Conservation (phyloP, 2,797 vertebrate genomes). For the Pangasius djambal region DNA sequence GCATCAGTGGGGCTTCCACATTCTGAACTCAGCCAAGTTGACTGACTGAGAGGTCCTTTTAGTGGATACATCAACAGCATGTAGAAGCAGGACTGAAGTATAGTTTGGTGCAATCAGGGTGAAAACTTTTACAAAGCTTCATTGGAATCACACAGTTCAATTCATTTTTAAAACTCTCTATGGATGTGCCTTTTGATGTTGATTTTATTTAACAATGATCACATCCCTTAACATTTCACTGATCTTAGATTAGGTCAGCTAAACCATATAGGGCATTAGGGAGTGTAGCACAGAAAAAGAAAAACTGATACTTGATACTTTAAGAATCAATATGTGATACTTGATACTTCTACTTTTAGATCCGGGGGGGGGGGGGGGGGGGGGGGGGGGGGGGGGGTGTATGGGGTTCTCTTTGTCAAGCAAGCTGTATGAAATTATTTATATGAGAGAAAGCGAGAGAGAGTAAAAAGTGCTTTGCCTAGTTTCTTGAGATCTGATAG, state of each 20-base stretch:
- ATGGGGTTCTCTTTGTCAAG: neutral
- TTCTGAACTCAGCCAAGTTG: constrained; percentile 11
- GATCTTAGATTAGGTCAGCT: too few species aligned
- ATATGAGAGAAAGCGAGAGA: neutral
- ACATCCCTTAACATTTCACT: neutral
- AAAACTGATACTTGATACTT: neutral
- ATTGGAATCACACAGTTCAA: neutral
- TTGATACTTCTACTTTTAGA: neutral
- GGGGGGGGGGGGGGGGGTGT: too few species aligned
- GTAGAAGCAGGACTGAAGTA: neutral
- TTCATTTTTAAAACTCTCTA: neutral
- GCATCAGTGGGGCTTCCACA: constrained; percentile 42
- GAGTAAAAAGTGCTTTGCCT: neutral
- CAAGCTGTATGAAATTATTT: constrained; percentile 9
- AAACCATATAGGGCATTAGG: neutral
- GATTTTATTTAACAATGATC: neutral
- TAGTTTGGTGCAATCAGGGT: neutral
- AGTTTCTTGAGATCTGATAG: constrained; percentile 4
- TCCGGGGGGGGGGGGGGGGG: too few species aligned
- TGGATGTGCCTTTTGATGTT: neutral
- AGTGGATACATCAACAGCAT: neutral
- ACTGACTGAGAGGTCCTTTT: neutral
- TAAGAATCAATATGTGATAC: neutral
- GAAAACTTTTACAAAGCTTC: neutral
- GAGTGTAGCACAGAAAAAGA: neutral